Percentiles rank a stretch among this genome's conserved stretches.
These are phyloP conservation scores for Anthoscopus minutus DNA, from an alignment of 2,113 vertebrate species.

Conservation along the genomic window DNA sequence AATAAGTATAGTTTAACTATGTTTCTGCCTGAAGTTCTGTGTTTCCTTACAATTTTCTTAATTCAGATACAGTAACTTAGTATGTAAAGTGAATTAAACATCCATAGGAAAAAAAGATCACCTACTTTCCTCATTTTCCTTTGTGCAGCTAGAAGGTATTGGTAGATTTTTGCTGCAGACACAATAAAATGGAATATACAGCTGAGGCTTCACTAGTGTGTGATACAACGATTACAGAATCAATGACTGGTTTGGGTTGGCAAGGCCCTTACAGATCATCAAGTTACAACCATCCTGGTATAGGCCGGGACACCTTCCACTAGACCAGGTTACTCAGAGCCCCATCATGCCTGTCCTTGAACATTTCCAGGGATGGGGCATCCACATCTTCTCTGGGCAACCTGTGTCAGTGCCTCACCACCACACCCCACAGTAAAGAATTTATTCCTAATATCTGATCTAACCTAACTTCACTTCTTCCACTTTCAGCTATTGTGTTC, in stretches of 20 bases:
- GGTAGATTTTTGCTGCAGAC: not conserved
- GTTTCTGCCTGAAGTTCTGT: not conserved
- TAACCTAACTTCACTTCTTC: not conserved
- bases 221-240: not conserved
- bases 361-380: not conserved
- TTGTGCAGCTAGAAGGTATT: not conserved
- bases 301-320: not conserved
- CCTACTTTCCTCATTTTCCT: not conserved
- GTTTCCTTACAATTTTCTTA: not conserved
- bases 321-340: not conserved
- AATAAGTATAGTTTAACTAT: not conserved
- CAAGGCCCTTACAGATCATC: not conserved
- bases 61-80: not conserved
- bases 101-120: accelerated
- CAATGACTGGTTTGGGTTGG: not conserved
- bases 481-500: too few relatives aligned
- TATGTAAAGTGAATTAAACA: not conserved
- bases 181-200: not conserved
- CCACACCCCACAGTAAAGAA: not conserved
- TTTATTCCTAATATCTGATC: not conserved
- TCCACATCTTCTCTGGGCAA: not conserved
- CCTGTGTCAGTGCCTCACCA: not conserved
- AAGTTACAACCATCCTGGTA: not conserved
- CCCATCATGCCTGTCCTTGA: too few relatives aligned
- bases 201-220: not conserved